Evolutionary conservation across 1,140 invertebrate species (phyloP).

Genomic region (Drosophila melanica): DNA sequence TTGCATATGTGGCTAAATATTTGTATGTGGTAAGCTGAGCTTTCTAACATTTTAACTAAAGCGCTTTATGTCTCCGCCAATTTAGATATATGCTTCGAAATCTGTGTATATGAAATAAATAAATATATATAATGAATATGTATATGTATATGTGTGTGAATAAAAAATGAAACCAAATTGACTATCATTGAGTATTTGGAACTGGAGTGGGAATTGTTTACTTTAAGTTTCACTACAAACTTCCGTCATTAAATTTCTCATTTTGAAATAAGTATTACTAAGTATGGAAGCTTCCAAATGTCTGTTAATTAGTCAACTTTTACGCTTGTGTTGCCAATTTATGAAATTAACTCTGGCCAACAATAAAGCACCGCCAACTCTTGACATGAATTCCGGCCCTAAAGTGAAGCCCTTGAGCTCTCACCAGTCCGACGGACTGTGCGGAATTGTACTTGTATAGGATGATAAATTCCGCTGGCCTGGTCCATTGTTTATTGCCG

Average conservation of each 20-base stretch:
- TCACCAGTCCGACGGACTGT: slow-evolving; percentile 3
- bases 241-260: neutral
- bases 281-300: slow-evolving; percentile 1
- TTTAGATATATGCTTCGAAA: slow-evolving; percentile 62
- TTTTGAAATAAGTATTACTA: slow-evolving; percentile 10
- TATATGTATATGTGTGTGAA: slow-evolving; percentile 43
- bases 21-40: slow-evolving; percentile 47
- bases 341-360: slow-evolving; percentile 6
- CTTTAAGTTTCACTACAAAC: neutral
- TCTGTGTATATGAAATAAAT: slow-evolving; percentile 63
- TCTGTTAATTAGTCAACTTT: slow-evolving; percentile 65
- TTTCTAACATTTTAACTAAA: slow-evolving; percentile 37
- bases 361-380: neutral
- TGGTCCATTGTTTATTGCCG: slow-evolving; percentile 14
- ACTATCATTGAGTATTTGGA: neutral
- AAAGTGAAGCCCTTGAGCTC: neutral
- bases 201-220: neutral
- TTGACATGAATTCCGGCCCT: slow-evolving; percentile 1
- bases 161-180: neutral
- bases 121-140: slow-evolving; percentile 1
- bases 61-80: slow-evolving; percentile 38
- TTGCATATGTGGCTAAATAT: slow-evolving; percentile 20
- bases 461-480: slow-evolving; percentile 30
- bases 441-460: slow-evolving; percentile 19
- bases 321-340: slow-evolving; percentile 29